Evolutionary conservation across 2,797 vertebrate species (phyloP), one percentile per base, ranked within the genome.

Genomic region (Miichthys miiuy): DNA sequence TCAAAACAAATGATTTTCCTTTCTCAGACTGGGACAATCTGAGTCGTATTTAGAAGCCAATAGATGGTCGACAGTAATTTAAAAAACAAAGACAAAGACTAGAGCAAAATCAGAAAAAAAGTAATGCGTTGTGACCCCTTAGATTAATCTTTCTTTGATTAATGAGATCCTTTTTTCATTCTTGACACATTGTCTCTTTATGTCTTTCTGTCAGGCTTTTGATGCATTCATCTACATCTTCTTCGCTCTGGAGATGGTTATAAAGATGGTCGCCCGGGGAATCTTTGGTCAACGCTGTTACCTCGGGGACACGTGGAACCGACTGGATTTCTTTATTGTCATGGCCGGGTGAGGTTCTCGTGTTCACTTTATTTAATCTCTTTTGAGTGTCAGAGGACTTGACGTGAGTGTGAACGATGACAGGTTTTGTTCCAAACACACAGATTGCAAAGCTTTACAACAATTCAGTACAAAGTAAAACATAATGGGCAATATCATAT

Each of bases 151-250:
- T 30, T 5, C 1, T 27, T 27, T 14, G 10, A 64, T 1, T 2
- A 55, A 30, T 41, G 7, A 20, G 1, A 0, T 30, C 25, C 27
- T 65, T 48, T 16, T 60, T 14, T 41, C 4, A 17, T 25, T 38
- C 13, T 51, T 73, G 63, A 71, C 71, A 25, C 9, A 0, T 11
- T 52, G 17, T 65, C 30, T 75, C 23, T 69, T 17, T 79, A 0
- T 66, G 11, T 79, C 20, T 74, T 54, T 17, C 58, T 68, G 10
- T 1, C 91, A 99, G 98, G 97, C 97, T 11, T 99, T 99, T 21
- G 98, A 99, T 55, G 97, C 97, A 6, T 99, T 99, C 92, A 99
- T 99, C 93, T 99, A 98, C 77, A 95, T 98, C 91, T 99, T 99
- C 96, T 99, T 99, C 55, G 98, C 98, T 0, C 92, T 99, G 96